Evolutionary conservation across 1,140 invertebrate genomes (phyloP), one percentile per base, ranked within the genome.

Genomic region (Drosophila mayri): DNA sequence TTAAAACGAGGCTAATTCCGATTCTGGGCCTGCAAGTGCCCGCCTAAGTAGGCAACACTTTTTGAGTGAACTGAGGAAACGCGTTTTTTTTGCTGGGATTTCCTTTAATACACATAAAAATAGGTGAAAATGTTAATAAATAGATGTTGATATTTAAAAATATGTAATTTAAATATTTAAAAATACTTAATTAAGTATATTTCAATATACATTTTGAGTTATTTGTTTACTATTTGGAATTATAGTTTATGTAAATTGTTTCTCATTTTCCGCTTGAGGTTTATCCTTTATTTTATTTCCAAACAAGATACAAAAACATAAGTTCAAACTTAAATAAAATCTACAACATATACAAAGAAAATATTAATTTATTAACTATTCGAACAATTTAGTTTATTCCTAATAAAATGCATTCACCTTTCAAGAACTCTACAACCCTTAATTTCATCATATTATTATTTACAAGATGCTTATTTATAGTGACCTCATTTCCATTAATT

Each of bases 1-100:
- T 83, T 86, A 88, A 88, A 55, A 75, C 62, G 64, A 28, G 66
- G 70, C 82, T 86, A 79, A 86, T 86, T 88, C 82, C 66, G 63
- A 66, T 73, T 76, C 35, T 25, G 28, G 55, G 52, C 52, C 20
- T 55, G 52, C 52, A 55, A 55, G 52, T 55, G 52, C 64, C 66
- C 64, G 61, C 35, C 20, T 66, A 86, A 76, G 71, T 90, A 85
- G 75, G 83, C 85, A 77, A 67, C 63, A 66, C 46, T 62, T 64
- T 54, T 61, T 59, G 41, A 11, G 14, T 9, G 2, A 22, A 2
- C 28, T 18, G 14, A 16, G 20, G 10, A 2, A 54, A 20, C 0
- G 37, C 20, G 14, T 25, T 55, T 20, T 55, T 20, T n/a, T 0
- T 14, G 3, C 38, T 54, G 3, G 8, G 14, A 38, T 25, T 55